Evolutionary conservation across 2,113 vertebrate genomes (phyloP).

Genomic region (Pseudopipra pipra): DNA sequence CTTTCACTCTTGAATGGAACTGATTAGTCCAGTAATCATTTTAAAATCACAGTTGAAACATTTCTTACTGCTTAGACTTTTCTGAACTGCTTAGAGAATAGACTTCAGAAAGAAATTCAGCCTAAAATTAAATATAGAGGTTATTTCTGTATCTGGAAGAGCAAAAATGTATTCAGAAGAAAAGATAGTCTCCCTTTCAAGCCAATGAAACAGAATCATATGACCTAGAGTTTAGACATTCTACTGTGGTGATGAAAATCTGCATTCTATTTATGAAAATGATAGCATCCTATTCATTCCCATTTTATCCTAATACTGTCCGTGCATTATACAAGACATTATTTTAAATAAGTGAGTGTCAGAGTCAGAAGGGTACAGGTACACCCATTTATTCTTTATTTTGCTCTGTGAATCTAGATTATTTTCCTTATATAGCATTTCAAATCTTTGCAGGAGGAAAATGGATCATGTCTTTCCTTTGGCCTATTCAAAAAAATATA

Average conservation of each 20-base stretch:
- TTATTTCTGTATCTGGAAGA: not conserved
- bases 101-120: not conserved
- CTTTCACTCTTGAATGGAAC: not conserved
- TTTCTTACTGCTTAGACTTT: not conserved
- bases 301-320: not conserved
- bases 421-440: not conserved
- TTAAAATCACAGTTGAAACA: not conserved
- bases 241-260: not conserved
- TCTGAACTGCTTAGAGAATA: not conserved
- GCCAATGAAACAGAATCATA: not conserved
- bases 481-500: not conserved
- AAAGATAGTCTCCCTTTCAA: not conserved
- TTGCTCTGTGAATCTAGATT: not conserved
- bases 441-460: not conserved
- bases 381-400: not conserved
- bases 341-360: not conserved
- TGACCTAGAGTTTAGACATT: not conserved
- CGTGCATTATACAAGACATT: not conserved
- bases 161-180: not conserved
- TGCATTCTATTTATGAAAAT: not conserved
- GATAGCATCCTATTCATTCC: not conserved
- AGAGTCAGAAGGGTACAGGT: not conserved
- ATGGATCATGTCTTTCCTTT: not conserved
- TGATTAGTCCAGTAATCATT: not conserved
- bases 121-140: not conserved